Evolutionary conservation across 2,888 invertebrate genomes (phyloP).

Genomic region (Drosophila mimica): DNA sequence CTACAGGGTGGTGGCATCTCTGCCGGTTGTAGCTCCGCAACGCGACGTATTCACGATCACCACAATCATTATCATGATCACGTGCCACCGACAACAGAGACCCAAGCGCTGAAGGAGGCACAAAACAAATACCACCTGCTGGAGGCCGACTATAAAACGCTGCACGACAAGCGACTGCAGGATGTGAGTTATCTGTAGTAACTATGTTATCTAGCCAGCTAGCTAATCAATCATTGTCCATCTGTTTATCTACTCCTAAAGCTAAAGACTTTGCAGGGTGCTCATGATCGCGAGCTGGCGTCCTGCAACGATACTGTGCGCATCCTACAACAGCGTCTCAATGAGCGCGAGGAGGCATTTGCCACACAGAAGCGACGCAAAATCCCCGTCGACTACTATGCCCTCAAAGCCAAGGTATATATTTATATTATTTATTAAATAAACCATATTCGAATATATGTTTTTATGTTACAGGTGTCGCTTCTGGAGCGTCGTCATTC

Average conservation of each 20-base stretch:
- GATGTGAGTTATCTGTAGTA: slow-evolving; percentile 87
- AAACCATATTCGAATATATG: neutral
- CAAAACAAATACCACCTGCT: slow-evolving; percentile 89
- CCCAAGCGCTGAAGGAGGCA: slow-evolving; percentile 83
- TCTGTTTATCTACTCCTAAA: slow-evolving; percentile 73
- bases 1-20: slow-evolving; percentile 9
- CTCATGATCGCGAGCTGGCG: slow-evolving; percentile 89
- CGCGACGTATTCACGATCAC: slow-evolving; percentile 51
- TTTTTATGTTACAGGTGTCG: slow-evolving; percentile 79
- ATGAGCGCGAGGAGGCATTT: slow-evolving; percentile 84
- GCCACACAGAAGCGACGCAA: slow-evolving; percentile 84
- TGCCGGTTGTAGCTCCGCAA: slow-evolving; percentile 29
- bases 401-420: slow-evolving; percentile 85
- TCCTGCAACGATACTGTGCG: slow-evolving; percentile 85
- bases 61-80: slow-evolving; percentile 80
- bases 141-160: slow-evolving; percentile 90
- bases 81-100: slow-evolving; percentile 83
- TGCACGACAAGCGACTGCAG: slow-evolving; percentile 92
- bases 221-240: neutral
- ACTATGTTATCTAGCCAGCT: neutral
- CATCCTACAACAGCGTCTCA: slow-evolving; percentile 84
- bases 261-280: slow-evolving; percentile 91
- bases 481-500: slow-evolving; percentile 84
- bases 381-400: slow-evolving; percentile 85
- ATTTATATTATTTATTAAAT: neutral